phyloP scores from a whole-genome alignment of 2,797 vertebrate genomes.

The Cossypha niveicapilla region DNA sequence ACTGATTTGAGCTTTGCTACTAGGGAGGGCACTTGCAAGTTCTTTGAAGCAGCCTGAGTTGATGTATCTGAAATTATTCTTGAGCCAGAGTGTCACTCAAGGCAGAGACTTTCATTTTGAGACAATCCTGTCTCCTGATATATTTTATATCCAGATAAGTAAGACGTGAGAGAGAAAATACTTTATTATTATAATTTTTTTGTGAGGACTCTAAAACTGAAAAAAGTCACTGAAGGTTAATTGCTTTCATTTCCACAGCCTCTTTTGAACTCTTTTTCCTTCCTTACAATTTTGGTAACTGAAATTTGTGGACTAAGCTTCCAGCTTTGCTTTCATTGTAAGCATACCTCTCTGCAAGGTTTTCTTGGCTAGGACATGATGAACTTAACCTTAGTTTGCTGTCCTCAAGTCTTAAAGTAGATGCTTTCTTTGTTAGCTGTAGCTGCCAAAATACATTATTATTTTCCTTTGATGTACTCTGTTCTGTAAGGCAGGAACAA shows the following conservation, averaged over 20 bases:
- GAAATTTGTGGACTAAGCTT: background rate
- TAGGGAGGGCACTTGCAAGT: background rate
- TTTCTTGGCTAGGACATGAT: background rate
- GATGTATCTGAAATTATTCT: background rate
- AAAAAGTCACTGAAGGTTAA: background rate
- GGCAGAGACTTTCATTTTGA: background rate
- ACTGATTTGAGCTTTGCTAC: background rate
- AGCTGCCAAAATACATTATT: background rate
- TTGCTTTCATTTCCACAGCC: background rate
- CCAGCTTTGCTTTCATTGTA: background rate
- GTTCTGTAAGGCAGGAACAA: background rate
- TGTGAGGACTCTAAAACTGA: background rate
- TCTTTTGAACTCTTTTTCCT: background rate
- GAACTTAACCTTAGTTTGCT: background rate
- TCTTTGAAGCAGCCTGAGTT: background rate
- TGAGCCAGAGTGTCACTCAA: background rate
- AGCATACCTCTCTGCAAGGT: background rate
- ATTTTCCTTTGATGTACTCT: background rate
- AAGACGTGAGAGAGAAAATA: background rate
- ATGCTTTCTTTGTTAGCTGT: background rate
- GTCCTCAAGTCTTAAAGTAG: background rate
- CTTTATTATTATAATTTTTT: background rate
- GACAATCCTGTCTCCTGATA: background rate
- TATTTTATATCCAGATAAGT: background rate
- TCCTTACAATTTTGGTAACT: background rate